These are phyloP conservation scores for Cantharis rufa DNA, from an alignment of 2,888 invertebrate genomes.

Conservation along the genomic window DNA sequence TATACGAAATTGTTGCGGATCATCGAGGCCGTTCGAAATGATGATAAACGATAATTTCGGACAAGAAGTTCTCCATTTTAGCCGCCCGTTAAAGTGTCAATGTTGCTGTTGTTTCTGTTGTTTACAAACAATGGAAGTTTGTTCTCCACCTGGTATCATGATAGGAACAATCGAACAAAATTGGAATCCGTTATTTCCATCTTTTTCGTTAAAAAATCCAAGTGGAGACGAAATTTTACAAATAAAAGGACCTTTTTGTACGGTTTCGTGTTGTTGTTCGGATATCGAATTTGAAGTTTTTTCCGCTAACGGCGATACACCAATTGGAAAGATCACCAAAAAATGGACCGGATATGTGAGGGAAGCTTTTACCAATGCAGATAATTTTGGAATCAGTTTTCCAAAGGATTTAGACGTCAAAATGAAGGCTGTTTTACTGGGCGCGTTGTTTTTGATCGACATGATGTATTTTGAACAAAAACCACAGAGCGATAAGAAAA, in stretches of 20 bases:
- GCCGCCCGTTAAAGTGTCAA: slow-evolving; percentile 80
- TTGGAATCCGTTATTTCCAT: slow-evolving; percentile 75
- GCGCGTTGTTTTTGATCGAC: slow-evolving; percentile 77
- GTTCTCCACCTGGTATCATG: slow-evolving; percentile 70
- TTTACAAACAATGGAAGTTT: slow-evolving; percentile 77
- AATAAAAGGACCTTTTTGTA: slow-evolving; percentile 82
- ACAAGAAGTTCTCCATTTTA: slow-evolving; percentile 84
- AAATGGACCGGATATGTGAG: slow-evolving; percentile 84
- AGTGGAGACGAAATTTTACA: slow-evolving; percentile 73
- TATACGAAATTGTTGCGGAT: slow-evolving; percentile 82
- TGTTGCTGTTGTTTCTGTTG: slow-evolving; percentile 88
- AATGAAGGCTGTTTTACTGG: slow-evolving; percentile 79
- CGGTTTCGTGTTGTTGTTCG: slow-evolving; percentile 78
- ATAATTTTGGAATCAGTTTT: slow-evolving; percentile 87
- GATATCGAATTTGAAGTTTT: slow-evolving; percentile 82
- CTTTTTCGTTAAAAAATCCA: slow-evolving; percentile 75
- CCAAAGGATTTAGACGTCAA: slow-evolving; percentile 86
- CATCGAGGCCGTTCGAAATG: slow-evolving; percentile 83
- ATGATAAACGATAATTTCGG: slow-evolving; percentile 80
- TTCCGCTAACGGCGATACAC: slow-evolving; percentile 73
- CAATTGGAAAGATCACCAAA: slow-evolving; percentile 86
- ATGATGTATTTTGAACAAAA: not conserved
- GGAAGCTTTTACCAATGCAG: slow-evolving; percentile 83
- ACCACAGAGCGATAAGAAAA: not conserved
- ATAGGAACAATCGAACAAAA: slow-evolving; percentile 76